Base-by-base conservation (phyloP, 2,888 invertebrate species). In the Drosophila trichaetosa region DNA sequence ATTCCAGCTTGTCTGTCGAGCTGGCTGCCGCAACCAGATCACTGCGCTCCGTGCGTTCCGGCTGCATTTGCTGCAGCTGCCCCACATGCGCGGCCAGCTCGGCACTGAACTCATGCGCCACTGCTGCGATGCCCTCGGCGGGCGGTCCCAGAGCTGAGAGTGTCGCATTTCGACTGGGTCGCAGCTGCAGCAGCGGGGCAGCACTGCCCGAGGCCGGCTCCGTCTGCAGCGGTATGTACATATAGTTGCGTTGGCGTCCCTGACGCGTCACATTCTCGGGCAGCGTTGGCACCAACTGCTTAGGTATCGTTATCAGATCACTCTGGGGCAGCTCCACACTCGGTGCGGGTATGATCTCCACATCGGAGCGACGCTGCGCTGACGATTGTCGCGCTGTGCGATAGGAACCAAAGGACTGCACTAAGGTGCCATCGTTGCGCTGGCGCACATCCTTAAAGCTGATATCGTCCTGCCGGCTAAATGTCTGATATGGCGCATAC, bases 401-500 rank as follows among this genome's bases (percentile, higher is more conserved):
- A 74, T 91, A 93, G 36, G 93, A 91, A 65, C 93, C 93, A 72
- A 93, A 92, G 18, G 92, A 90, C 56, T 91, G 92, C 38, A 91
- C 90, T 2, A 92, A 61, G n/a, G 83, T 91, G 62, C 92, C 93
- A 69, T 92, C 92, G n/a, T 81, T 76, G 54, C 91, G 87, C 68
- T 88, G 89, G 2, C 90, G 87, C 76, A 91, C 85, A 69, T 92
- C 91, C 36, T 90, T 88, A 64, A 91, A 93, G 52, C 91, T 90
- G 57, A 92, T 81, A 54, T 92, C 91, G 68, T 93, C 93, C 6
- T 91, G 81, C 73, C 91, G 92, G 5, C 91, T 91, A 64, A 93
- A 93, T 11, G 90, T 81, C 76, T 93, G 89, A 68, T 91, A 91
- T 4, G 93, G 93, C 7, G 93, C 92, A 69, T 92, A 93, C n/a